Conservation (phyloP, 2,113 vertebrate genomes). For the Mystacornis crossleyi region DNA sequence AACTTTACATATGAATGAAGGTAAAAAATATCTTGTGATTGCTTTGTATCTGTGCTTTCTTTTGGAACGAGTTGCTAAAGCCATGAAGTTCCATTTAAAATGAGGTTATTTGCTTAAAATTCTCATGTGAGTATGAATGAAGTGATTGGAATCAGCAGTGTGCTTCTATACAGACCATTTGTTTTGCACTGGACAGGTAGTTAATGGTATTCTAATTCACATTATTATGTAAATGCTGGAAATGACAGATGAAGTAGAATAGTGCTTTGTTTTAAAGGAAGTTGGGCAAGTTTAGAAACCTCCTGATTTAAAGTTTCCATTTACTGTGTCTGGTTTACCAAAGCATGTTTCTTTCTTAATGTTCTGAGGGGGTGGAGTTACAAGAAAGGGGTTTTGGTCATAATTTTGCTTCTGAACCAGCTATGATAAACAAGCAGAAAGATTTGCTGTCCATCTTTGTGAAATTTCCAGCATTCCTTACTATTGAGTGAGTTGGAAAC, state of each 20-base stretch:
- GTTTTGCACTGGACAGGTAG: not conserved
- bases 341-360: not conserved
- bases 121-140: not conserved
- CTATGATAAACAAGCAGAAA: not conserved
- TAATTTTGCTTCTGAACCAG: not conserved
- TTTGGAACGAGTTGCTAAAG: not conserved
- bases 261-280: not conserved
- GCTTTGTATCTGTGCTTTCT: not conserved
- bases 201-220: not conserved
- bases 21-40: not conserved
- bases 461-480: not conserved
- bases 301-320: not conserved
- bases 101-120: not conserved
- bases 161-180: not conserved
- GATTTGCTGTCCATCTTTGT: not conserved
- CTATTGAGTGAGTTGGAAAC: not conserved
- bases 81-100: not conserved
- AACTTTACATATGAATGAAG: not conserved
- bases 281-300: not conserved
- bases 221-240: not conserved
- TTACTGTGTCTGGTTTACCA: not conserved
- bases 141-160: not conserved
- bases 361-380: not conserved
- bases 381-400: not conserved
- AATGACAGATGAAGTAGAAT: not conserved